Percentiles rank a stretch among this genome's conserved stretches.
These are phyloP conservation scores for Heteromormyrus szaboi DNA, from an alignment of 2,797 vertebrate species.

Conservation along the genomic window DNA sequence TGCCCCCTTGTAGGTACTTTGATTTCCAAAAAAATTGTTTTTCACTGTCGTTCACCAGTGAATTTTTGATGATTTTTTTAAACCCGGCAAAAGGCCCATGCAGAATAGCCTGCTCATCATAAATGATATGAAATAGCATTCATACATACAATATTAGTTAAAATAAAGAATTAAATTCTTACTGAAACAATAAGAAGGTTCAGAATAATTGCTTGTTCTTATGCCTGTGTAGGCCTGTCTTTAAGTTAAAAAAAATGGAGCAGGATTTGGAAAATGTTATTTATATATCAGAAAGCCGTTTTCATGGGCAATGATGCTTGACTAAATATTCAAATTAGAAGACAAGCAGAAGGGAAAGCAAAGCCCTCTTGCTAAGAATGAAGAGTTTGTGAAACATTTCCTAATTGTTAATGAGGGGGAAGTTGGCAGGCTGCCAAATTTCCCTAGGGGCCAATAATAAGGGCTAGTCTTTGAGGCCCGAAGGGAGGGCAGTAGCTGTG, in stretches of 20 bases:
- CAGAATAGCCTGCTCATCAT: neutral
- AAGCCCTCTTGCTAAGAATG: slow-evolving; percentile 70
- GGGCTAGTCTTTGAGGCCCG: slow-evolving; percentile 41
- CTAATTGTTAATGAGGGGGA: slow-evolving; percentile 71
- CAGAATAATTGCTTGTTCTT: neutral
- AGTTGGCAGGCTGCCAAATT: slow-evolving; percentile 54
- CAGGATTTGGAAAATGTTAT: slow-evolving; percentile 12
- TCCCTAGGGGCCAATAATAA: slow-evolving; percentile 51
- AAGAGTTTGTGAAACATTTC: slow-evolving; percentile 82
- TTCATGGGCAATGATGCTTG: slow-evolving; percentile 58
- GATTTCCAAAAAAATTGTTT: neutral
- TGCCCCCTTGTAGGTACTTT: neutral
- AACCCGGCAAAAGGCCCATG: neutral
- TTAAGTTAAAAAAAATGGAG: neutral
- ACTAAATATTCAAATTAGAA: slow-evolving; percentile 73
- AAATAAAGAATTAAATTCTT: neutral
- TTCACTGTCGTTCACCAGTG: neutral
- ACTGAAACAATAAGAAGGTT: neutral
- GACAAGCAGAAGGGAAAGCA: slow-evolving; percentile 55
- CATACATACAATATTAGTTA: neutral
- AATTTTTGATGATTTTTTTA: neutral
- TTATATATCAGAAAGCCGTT: slow-evolving; percentile 40
- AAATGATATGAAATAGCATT: neutral
- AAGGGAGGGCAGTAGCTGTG: slow-evolving; percentile 51
- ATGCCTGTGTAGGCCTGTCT: neutral